A percentile compares a stretch with the other conserved stretches of the same genome.
These are phyloP conservation scores for Alethe diademata DNA, from an alignment of 2,113 vertebrate species.

Conservation along the genomic window DNA sequence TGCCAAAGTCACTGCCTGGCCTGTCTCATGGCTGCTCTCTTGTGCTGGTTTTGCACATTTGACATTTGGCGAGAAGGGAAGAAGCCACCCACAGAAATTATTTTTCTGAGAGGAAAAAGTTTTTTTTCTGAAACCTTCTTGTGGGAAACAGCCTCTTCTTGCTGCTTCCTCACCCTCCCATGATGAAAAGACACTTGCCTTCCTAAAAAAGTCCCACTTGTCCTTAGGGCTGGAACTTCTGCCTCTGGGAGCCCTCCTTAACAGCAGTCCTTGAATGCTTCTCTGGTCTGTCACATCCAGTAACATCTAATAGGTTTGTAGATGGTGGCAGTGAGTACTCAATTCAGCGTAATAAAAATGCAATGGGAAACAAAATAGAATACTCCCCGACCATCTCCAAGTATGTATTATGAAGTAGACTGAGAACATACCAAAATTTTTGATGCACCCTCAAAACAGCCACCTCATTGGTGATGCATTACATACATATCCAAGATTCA, in stretches of 20 bases:
- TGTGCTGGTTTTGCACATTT: no score
- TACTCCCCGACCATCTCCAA: not conserved
- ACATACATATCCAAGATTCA: not conserved
- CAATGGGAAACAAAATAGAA: not conserved
- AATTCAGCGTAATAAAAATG: not conserved
- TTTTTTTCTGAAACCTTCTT: not conserved
- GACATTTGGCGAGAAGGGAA: no score
- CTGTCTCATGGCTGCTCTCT: not conserved
- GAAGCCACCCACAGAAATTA: no score
- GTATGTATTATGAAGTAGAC: not conserved
- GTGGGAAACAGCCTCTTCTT: not conserved
- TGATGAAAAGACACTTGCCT: not conserved
- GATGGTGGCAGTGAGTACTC: not conserved
- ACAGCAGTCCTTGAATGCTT: not conserved
- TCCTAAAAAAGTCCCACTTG: not conserved
- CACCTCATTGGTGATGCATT: not conserved
- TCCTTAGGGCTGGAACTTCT: not conserved
- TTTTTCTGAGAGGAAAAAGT: no score
- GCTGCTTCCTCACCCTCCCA: not conserved
- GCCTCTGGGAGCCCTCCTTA: not conserved
- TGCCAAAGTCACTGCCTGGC: fast-evolving
- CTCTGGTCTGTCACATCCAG: not conserved
- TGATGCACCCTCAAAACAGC: not conserved
- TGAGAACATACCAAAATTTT: not conserved
- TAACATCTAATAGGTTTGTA: not conserved